Conservation (phyloP, 2,888 invertebrate genomes). For the Auanema freiburgensis region DNA sequence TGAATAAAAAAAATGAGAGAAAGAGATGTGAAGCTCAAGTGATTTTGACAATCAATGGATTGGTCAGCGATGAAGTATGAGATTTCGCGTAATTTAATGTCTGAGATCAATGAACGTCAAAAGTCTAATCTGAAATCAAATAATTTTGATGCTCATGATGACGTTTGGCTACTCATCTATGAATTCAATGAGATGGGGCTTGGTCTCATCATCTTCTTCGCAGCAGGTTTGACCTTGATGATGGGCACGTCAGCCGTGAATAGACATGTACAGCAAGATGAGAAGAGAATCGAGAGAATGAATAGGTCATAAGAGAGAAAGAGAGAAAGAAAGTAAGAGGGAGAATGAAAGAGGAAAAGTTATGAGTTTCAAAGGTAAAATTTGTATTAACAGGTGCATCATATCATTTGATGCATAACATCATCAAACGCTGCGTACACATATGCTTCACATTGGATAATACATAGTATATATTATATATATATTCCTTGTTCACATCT, state of each 20-base stretch:
- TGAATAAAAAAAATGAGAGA: neutral
- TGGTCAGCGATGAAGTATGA: too few species aligned
- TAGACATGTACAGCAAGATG: constrained; percentile 11
- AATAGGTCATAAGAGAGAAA: neutral
- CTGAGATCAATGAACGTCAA: neutral
- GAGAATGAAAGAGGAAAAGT: neutral
- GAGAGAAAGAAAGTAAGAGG: neutral
- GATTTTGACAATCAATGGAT: constrained; percentile 15
- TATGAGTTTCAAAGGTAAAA: constrained; percentile 2
- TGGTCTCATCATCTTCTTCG: constrained; percentile 1
- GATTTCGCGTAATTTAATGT: constrained; percentile 2
- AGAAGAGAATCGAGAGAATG: neutral
- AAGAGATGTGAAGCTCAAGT: constrained; percentile 3
- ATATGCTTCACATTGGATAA: constrained; percentile 14
- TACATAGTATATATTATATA: constrained; percentile 9
- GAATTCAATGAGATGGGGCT: constrained; percentile 3
- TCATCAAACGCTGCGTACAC: constrained; percentile 12
- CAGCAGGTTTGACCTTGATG: neutral
- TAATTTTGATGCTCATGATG: too few species aligned
- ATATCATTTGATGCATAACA: constrained; percentile 9
- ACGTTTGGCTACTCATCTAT: too few species aligned
- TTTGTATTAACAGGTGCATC: constrained; percentile 3
- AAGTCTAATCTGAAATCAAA: too few species aligned
- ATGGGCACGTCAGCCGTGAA: constrained; percentile 15
- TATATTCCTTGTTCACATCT: neutral